Base-by-base conservation (phyloP, 2,888 invertebrate species). In the Druceiella hillmani region DNA sequence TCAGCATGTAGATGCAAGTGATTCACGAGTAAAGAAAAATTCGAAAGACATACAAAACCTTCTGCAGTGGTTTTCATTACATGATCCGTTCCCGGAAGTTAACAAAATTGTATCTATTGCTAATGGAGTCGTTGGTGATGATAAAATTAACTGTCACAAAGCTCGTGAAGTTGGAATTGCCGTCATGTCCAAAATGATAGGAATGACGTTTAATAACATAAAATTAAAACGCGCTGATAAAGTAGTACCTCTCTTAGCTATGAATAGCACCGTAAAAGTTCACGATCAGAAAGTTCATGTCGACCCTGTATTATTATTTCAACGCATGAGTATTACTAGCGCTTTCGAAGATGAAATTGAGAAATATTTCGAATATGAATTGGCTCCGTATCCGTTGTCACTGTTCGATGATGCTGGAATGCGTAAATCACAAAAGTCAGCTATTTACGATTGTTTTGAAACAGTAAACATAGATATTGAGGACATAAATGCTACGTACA, bases 1-100 rank as follows among this genome's bases (percentile, higher is more conserved):
- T 2, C 59, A 59, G 48, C 57, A 61, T 52, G 55, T 59, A 25
- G 59, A 59, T 53, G 52, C 55, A 30, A 56, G 57, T 43, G 52
- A 56, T 51, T 56, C 56, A 36, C 45, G 57, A 43, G 44, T 57
- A 41, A 53, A 54, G 33, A 54, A 43, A 51, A 52, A 58, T 49
- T 20, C 35, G 41, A 25, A 40, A 44, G 54, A 53, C 35, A 36
- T 53, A 12, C 17, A 38, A 43, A 58, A 41, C 47, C 52, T 60
- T 46, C 3, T 48, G 3, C 48, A 55, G 38, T 60, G 54, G 55
- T 54, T 57, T 28, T 48, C 44, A 44, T 14, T 37, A 9, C 55
- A 58, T 54, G 45, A 53, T 53, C 54, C 56, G 43, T 57, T 58
- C 36, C 48, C 46, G 27, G 35, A 41, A 3, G 20, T 46, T 33